phyloP scores from a whole-genome alignment of 2,888 invertebrate genomes.

The Xestia c-nigrum region DNA sequence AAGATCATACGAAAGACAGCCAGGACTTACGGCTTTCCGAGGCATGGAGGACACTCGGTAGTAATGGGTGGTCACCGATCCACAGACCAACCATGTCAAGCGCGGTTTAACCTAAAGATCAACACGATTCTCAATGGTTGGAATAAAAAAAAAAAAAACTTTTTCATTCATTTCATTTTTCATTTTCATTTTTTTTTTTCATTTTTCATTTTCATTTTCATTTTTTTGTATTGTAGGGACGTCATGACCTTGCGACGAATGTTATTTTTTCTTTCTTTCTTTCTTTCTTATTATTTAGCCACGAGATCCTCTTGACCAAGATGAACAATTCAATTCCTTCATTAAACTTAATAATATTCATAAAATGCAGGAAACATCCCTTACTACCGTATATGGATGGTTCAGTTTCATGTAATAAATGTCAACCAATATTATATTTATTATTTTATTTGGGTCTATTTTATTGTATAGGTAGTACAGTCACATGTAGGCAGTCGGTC shows the following conservation, averaged over 20 bases:
- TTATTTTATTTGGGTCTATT: neutral
- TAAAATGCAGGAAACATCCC: conserved; percentile 24
- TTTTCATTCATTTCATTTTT: no score
- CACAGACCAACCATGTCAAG: neutral
- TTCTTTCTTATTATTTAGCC: neutral
- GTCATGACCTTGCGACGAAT: no score
- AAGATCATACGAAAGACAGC: neutral
- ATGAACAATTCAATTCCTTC: neutral
- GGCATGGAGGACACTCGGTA: neutral
- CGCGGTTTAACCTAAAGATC: neutral
- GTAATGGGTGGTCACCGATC: neutral
- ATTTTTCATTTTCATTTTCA: no score
- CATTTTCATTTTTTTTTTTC: no score
- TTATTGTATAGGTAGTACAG: no score
- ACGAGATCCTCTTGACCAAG: neutral
- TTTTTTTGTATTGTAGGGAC: no score
- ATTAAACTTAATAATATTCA: conserved; percentile 11
- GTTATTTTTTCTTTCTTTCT: no score
- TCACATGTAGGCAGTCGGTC: no score
- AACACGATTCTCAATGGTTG: neutral
- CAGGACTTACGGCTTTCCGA: neutral
- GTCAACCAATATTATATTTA: conserved; percentile 15
- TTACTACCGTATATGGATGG: conserved; percentile 10
- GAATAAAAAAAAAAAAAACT: no score
- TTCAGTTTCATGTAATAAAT: conserved; percentile 42